phyloP scores from a whole-genome alignment of 2,888 invertebrate genomes.

The Agrotis puta region DNA sequence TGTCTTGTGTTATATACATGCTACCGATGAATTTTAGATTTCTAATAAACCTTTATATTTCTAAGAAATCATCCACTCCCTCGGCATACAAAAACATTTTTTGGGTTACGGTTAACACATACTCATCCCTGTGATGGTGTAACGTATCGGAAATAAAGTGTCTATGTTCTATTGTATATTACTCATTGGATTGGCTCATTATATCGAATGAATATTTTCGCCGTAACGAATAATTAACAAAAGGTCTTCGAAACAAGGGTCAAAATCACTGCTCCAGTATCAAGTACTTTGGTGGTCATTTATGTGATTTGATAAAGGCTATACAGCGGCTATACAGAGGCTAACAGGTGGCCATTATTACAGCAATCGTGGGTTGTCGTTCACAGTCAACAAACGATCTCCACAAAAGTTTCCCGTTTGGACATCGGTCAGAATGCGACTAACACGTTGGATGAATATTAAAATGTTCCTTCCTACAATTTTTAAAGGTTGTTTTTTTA shows the following conservation, averaged over 20 bases:
- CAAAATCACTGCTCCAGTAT: conserved; percentile 7
- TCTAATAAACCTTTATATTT: no score
- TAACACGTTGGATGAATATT: conserved; percentile 63
- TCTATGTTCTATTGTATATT: no score
- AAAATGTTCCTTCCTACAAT: conserved; percentile 25
- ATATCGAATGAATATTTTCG: background rate
- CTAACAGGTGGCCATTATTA: conserved; percentile 60
- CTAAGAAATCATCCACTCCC: no score
- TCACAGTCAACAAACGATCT: conserved; percentile 50
- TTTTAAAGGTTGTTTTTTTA: background rate
- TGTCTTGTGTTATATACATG: no score
- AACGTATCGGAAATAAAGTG: no score
- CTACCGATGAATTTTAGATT: no score
- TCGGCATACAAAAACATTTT: no score
- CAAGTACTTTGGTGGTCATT: background rate
- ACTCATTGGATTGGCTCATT: no score
- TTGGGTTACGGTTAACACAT: no score
- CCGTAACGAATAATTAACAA: background rate
- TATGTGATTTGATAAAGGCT: conserved; percentile 41
- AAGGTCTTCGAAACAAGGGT: background rate
- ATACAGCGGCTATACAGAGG: conserved; percentile 27
- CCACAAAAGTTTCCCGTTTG: conserved; percentile 74
- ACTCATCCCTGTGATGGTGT: no score
- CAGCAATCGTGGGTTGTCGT: conserved; percentile 50
- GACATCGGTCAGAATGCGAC: conserved; percentile 69